Percentiles rank a stretch among this genome's conserved stretches.
Conservation (phyloP, 2,797 vertebrate species). For the Tinamus major region DNA sequence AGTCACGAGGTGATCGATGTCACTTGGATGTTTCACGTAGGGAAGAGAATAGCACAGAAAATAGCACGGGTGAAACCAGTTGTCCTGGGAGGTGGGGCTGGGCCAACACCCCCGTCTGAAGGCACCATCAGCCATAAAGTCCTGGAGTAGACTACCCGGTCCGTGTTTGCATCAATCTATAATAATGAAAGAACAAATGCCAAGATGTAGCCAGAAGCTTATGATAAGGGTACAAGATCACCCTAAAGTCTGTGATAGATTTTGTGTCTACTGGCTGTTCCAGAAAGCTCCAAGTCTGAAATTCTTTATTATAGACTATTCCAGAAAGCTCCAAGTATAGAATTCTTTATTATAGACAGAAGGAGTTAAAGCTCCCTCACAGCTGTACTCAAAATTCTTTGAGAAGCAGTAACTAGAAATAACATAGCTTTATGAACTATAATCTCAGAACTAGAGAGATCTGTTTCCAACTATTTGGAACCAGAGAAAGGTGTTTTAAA, state of each 20-base stretch:
- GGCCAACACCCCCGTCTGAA: not conserved
- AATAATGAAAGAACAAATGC: not conserved
- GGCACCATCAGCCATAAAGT: not conserved
- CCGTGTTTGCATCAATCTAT: not conserved
- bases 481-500: not conserved
- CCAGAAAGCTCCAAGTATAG: not conserved
- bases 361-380: not conserved
- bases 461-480: not conserved
- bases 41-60: constrained; percentile 18
- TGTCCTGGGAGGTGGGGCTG: not conserved
- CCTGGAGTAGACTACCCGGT: not conserved
- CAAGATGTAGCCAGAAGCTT: not conserved
- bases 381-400: not conserved
- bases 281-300: not conserved
- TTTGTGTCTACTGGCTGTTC: not conserved
- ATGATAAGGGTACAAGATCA: rapidly evolving
- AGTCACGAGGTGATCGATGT: not conserved
- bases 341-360: not conserved
- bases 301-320: not conserved
- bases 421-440: not conserved
- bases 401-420: not conserved
- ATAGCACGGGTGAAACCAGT: not conserved
- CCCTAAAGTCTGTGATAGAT: not conserved
- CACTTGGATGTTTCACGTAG: not conserved
- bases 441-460: not conserved